Percentiles rank a stretch among this genome's conserved stretches.
Conservation (phyloP, 92 coral and sea anemone species). For the Porites cylindrica region DNA sequence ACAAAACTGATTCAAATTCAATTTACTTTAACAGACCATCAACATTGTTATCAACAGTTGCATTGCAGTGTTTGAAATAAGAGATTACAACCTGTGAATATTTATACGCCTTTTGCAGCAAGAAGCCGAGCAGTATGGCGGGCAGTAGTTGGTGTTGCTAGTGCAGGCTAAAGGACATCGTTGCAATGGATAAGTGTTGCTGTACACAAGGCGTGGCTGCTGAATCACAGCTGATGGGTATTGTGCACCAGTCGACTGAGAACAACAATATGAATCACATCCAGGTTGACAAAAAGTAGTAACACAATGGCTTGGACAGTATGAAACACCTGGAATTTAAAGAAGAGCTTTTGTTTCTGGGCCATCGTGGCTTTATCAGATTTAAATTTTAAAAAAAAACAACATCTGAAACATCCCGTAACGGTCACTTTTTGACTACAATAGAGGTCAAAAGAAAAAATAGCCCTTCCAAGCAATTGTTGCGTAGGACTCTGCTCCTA, state of each 20-base stretch:
- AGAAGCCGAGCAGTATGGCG: constrained; percentile 49
- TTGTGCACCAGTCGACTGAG: background rate
- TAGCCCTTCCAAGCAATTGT: too few relatives aligned
- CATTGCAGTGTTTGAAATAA: too few relatives aligned
- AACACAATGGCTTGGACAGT: constrained; percentile 42
- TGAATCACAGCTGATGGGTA: constrained; percentile 2
- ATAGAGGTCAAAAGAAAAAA: too few relatives aligned
- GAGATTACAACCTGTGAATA: constrained; percentile 34
- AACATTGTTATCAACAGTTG: too few relatives aligned
- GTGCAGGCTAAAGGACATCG: constrained; percentile 34
- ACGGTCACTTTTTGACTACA: too few relatives aligned
- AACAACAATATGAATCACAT: constrained; percentile 27
- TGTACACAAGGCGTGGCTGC: background rate
- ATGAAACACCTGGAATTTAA: constrained; percentile 13
- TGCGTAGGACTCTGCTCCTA: too few relatives aligned
- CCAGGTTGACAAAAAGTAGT: constrained; percentile 21
- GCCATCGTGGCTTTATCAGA: background rate
- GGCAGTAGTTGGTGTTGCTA: constrained; percentile 42
- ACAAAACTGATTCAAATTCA: too few relatives aligned
- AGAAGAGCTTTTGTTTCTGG: background rate
- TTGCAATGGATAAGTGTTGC: background rate
- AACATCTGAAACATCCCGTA: too few relatives aligned
- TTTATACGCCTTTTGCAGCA: constrained; percentile 53
- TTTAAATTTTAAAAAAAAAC: too few relatives aligned
- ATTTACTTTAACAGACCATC: too few relatives aligned